A percentile compares a stretch with the other conserved stretches of the same genome.
These are phyloP conservation scores for Lasioglossum calceatum DNA, from an alignment of 2,888 invertebrate species.

Conservation along the genomic window DNA sequence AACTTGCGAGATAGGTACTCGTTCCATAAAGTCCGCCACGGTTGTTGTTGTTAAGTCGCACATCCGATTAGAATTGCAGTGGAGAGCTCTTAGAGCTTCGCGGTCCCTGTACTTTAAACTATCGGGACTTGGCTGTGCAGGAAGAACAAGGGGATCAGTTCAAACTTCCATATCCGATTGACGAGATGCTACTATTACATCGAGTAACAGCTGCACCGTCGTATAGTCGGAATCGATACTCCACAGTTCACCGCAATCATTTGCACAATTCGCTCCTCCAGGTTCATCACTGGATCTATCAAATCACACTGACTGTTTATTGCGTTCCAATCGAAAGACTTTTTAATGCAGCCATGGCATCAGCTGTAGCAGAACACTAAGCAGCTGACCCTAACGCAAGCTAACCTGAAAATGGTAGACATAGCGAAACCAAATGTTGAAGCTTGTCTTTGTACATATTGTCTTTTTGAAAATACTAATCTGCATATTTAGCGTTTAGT, in stretches of 20 bases:
- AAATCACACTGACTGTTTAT: neutral
- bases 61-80: constrained; percentile 57
- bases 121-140: constrained; percentile 15
- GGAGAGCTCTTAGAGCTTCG: neutral
- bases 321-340: neutral
- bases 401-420: no score
- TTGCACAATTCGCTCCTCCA: neutral
- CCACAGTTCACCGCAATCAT: neutral
- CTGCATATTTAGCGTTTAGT: no score
- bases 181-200: constrained; percentile 6
- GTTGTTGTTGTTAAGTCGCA: constrained; percentile 37
- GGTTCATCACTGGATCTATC: neutral
- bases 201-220: neutral
- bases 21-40: constrained; percentile 28
- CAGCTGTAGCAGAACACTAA: no score
- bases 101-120: constrained; percentile 23
- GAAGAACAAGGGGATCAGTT: constrained; percentile 18
- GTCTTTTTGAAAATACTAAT: no score
- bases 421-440: no score
- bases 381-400: no score
- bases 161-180: constrained; percentile 31
- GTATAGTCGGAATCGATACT: neutral
- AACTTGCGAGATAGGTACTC: constrained; percentile 42
- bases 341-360: neutral
- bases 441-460: no score